phyloP scores from a whole-genome alignment of 2,888 invertebrate species.

The Drosophila acutilabella region DNA sequence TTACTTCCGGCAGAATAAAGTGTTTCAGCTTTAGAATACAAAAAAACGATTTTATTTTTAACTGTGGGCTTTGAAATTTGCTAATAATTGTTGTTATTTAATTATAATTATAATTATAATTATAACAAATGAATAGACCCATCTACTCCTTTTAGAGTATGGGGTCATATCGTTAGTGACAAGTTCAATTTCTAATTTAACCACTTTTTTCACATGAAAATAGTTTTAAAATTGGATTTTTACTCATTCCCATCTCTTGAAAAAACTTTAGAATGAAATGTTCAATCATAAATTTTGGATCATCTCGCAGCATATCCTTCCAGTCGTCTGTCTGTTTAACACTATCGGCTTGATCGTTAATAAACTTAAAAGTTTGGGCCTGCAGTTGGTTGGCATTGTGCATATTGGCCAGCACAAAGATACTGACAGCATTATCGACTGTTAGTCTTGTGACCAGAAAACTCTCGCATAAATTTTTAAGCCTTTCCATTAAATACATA shows the following conservation, averaged over 20 bases:
- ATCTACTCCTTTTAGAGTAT: too few relatives aligned
- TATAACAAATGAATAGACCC: too few relatives aligned
- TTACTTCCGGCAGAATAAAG: background rate
- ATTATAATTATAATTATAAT: too few relatives aligned
- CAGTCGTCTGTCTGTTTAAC: conserved; percentile 99
- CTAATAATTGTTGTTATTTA: too few relatives aligned
- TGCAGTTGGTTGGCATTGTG: conserved; percentile 99
- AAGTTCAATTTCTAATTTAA: background rate
- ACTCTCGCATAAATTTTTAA: conserved; percentile 99
- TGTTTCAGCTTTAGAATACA: background rate
- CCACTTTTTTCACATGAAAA: conserved; percentile 7
- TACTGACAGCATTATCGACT: conserved; percentile 98
- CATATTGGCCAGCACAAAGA: conserved; percentile 96
- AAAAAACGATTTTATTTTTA: background rate
- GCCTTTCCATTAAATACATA: conserved; percentile 98
- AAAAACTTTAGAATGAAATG: background rate
- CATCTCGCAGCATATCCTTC: conserved; percentile 98
- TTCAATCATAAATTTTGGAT: conserved; percentile 98
- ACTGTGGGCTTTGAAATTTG: too few relatives aligned
- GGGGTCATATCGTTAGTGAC: too few relatives aligned
- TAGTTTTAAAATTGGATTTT: background rate
- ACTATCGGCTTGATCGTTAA: conserved; percentile 98
- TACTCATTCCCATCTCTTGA: too few relatives aligned
- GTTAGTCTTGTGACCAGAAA: conserved; percentile 96
- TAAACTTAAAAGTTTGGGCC: conserved; percentile 98